Evolutionary conservation across 2,888 invertebrate genomes (phyloP).

Genomic region (Drosophila cognata): DNA sequence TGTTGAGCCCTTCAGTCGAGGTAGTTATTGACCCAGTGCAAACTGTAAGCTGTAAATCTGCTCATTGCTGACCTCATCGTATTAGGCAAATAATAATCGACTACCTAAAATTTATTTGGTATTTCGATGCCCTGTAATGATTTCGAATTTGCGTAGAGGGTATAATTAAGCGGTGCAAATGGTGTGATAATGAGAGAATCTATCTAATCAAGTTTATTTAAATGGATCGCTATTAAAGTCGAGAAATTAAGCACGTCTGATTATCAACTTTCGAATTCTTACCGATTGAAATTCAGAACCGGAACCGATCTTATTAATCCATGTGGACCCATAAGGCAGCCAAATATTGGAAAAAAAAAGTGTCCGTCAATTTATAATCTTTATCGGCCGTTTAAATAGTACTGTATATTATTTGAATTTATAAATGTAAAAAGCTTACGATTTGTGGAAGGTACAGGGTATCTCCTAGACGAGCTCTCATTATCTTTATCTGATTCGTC

Average conservation of each 20-base stretch:
- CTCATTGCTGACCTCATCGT: conserved; percentile 35
- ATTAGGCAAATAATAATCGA: conserved; percentile 37
- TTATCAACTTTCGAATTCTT: not conserved
- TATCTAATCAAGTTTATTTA: not conserved
- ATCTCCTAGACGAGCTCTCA: not conserved
- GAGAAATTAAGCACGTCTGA: too few relatives aligned
- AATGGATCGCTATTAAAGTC: not conserved
- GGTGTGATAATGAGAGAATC: not conserved
- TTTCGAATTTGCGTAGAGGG: not conserved
- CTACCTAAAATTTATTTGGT: conserved; percentile 1
- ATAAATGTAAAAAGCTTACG: not conserved
- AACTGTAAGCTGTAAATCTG: conserved; percentile 3
- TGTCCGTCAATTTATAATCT: not conserved
- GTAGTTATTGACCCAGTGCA: conserved; percentile 32
- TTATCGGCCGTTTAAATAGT: not conserved
- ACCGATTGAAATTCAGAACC: not conserved
- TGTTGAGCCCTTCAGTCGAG: conserved; percentile 13
- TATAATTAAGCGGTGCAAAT: not conserved
- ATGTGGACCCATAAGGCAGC: too few relatives aligned
- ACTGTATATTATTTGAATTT: not conserved
- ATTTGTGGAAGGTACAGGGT: not conserved
- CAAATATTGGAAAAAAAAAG: not conserved
- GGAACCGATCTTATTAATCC: not conserved
- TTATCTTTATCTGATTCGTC: not conserved
- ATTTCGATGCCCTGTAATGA: not conserved